phyloP scores from a whole-genome alignment of 1,140 invertebrate species.

The Drosophila chauvacae region DNA sequence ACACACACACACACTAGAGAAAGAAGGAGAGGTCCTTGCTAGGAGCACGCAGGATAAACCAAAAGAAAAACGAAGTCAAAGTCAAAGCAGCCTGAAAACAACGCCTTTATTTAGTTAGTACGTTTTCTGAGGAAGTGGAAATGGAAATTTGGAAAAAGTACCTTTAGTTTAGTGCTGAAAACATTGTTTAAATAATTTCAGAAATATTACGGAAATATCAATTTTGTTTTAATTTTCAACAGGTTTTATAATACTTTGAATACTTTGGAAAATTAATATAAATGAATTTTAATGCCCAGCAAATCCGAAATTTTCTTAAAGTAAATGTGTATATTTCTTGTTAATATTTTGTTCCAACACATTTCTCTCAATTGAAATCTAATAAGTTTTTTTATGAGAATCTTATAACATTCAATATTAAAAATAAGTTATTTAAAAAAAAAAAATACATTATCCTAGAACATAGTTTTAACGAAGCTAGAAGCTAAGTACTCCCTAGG shows the following conservation, averaged over 20 bases:
- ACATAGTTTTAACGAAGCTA: neutral
- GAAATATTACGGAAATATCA: neutral
- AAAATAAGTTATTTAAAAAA: neutral
- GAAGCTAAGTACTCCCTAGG: too few species aligned
- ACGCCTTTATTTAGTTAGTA: conserved; percentile 48
- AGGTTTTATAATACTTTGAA: too few species aligned
- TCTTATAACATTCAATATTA: neutral
- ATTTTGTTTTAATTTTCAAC: too few species aligned
- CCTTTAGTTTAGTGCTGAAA: neutral
- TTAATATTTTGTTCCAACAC: too few species aligned
- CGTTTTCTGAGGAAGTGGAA: conserved; percentile 1
- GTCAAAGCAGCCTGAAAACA: conserved; percentile 70
- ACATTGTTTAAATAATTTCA: neutral
- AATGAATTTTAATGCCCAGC: neutral
- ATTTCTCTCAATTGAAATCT: too few species aligned
- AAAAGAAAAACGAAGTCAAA: conserved; percentile 27
- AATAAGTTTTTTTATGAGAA: too few species aligned
- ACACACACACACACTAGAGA: conserved; percentile 32
- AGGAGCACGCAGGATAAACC: conserved; percentile 9
- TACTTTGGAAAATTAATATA: too few species aligned
- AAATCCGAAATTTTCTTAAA: rapidly evolving
- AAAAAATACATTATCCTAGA: too few species aligned
- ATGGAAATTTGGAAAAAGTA: neutral
- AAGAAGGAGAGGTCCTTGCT: conserved; percentile 3
- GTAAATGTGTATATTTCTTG: neutral